These are phyloP conservation scores for Samia ricini DNA, from an alignment of 1,140 invertebrate species.

Conservation along the genomic window DNA sequence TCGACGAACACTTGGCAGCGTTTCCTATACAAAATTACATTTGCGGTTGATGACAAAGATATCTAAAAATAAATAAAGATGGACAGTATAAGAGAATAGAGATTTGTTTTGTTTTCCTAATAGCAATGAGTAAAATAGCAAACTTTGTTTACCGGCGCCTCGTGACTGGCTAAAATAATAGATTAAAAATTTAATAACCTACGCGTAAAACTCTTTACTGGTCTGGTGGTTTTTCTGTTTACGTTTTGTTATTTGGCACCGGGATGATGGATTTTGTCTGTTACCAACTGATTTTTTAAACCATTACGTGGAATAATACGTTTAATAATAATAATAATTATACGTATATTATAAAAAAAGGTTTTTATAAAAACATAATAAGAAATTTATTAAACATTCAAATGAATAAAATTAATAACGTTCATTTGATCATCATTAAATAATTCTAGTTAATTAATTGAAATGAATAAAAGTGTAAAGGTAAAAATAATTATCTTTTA, in stretches of 20 bases:
- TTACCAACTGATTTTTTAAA: neutral
- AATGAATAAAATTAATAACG: too few species aligned
- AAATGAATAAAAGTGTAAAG: too few species aligned
- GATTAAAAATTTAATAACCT: slow-evolving; percentile 5
- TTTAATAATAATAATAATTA: too few species aligned
- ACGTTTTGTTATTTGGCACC: neutral
- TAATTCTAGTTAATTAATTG: too few species aligned
- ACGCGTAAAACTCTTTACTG: neutral
- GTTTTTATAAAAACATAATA: too few species aligned
- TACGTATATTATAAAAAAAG: too few species aligned
- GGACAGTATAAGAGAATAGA: neutral
- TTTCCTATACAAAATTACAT: slow-evolving; percentile 9
- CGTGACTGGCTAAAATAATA: neutral
- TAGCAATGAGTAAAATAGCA: neutral
- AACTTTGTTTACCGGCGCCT: neutral
- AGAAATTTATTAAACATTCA: too few species aligned
- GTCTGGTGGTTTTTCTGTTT: slow-evolving; percentile 1
- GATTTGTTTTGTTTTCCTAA: neutral
- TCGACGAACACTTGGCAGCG: slow-evolving; percentile 15
- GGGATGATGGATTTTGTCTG: neutral
- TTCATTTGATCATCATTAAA: too few species aligned
- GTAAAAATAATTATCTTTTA: too few species aligned
- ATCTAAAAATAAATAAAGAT: slow-evolving; percentile 2
- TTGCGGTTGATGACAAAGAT: neutral
- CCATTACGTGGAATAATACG: too few species aligned